Conservation (phyloP, 2,797 vertebrate species). For the Cyclura pinguis region DNA sequence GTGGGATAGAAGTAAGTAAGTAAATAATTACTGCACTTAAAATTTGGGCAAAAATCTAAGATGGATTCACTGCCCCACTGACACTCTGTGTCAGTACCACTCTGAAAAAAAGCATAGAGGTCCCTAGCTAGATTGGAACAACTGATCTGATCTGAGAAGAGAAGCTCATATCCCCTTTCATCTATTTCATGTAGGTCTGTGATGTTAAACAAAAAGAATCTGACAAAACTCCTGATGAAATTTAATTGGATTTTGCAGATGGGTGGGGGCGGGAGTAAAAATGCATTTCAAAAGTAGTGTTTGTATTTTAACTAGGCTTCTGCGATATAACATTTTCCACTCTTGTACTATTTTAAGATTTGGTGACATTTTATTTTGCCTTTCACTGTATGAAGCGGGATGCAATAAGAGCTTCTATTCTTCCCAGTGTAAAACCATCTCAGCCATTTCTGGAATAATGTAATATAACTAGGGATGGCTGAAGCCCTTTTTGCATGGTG, state of each 20-base stretch:
- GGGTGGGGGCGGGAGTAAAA: neutral
- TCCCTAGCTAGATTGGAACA: neutral
- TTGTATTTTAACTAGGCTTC: neutral
- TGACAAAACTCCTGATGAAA: neutral
- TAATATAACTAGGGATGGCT: neutral
- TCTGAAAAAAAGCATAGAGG: neutral
- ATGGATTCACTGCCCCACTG: too few relatives aligned
- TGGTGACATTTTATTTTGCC: slow-evolving; percentile 15
- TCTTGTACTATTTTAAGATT: slow-evolving; percentile 32
- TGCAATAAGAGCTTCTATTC: slow-evolving; percentile 43
- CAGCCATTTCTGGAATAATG: slow-evolving; percentile 38
- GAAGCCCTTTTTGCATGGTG: too few relatives aligned
- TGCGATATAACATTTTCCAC: neutral
- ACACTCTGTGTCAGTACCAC: too few relatives aligned
- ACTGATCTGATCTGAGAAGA: neutral
- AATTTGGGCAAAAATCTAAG: too few relatives aligned
- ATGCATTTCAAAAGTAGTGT: neutral
- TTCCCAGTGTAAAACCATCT: slow-evolving; percentile 37
- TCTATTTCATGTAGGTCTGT: neutral
- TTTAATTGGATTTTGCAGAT: neutral
- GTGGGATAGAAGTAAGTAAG: too few relatives aligned
- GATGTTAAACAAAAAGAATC: neutral
- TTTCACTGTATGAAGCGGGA: slow-evolving; percentile 48
- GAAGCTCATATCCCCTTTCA: neutral
- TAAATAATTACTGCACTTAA: too few relatives aligned